Conservation (phyloP, 2,113 vertebrate genomes). For the Malurus elegans region DNA sequence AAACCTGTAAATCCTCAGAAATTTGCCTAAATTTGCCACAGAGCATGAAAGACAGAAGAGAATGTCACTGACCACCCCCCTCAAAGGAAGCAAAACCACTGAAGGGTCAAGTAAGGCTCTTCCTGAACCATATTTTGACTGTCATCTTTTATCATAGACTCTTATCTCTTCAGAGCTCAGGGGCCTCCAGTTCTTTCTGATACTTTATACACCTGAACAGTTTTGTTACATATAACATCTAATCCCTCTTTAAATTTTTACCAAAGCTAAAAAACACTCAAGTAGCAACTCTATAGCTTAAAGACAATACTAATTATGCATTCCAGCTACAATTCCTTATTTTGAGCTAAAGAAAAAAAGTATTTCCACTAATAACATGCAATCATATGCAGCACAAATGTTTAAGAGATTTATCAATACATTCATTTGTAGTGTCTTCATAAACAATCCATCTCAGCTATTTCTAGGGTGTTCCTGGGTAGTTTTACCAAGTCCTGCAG, state of each 20-base stretch:
- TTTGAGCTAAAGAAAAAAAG: neutral
- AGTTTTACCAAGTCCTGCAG: neutral
- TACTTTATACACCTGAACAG: neutral
- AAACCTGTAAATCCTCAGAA: neutral
- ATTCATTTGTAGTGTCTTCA: neutral
- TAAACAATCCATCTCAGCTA: neutral
- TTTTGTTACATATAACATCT: neutral
- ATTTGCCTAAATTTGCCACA: neutral
- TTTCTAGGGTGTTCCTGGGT: neutral
- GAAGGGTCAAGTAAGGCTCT: neutral
- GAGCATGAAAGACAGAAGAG: neutral
- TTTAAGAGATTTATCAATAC: neutral
- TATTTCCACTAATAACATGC: neutral
- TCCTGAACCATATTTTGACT: neutral
- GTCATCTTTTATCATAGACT: neutral
- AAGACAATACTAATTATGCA: neutral
- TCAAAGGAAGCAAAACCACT: neutral
- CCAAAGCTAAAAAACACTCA: fast-evolving
- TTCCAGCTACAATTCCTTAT: neutral
- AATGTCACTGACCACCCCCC: neutral
- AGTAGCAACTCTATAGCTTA: neutral
- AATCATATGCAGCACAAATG: neutral
- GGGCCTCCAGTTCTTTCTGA: neutral
- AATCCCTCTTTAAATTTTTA: neutral
- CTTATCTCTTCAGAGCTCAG: neutral